phyloP scores from a whole-genome alignment of 2,113 vertebrate genomes.

The Regulus satrapa region DNA sequence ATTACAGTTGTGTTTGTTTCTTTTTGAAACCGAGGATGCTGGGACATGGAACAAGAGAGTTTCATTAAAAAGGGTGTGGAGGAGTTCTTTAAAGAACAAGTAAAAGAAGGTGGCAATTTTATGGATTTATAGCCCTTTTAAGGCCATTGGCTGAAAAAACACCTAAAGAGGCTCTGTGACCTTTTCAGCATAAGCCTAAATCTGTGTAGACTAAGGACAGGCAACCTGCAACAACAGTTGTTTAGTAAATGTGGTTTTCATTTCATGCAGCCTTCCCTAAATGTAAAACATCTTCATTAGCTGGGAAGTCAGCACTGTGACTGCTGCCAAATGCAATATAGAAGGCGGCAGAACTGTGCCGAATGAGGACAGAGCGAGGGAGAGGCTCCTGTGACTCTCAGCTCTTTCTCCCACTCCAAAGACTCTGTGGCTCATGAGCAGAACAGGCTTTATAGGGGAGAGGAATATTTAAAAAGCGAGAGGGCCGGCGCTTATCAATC shows the following conservation, averaged over 20 bases:
- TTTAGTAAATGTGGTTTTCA: slow-evolving; percentile 41
- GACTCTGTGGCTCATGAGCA: neutral
- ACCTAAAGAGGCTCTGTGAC: neutral
- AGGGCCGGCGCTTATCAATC: neutral
- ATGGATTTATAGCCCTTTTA: neutral
- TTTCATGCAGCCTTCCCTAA: slow-evolving; percentile 14
- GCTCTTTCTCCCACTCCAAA: neutral
- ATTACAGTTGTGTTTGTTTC: slow-evolving; percentile 8
- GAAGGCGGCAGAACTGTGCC: slow-evolving; percentile 25
- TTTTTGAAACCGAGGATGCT: slow-evolving; percentile 43
- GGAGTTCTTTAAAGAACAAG: neutral
- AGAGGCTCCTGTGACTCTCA: neutral
- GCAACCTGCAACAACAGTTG: neutral
- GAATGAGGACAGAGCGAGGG: slow-evolving; percentile 22
- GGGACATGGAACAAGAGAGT: neutral
- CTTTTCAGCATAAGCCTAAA: neutral
- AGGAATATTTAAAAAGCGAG: neutral
- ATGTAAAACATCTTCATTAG: slow-evolving; percentile 58
- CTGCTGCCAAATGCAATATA: slow-evolving; percentile 53
- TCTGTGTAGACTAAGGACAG: neutral
- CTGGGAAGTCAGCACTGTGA: slow-evolving; percentile 28
- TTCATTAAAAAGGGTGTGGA: slow-evolving; percentile 39
- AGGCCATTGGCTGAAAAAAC: neutral
- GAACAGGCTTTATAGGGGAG: neutral
- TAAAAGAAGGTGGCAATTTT: neutral